Evolutionary conservation across 2,888 invertebrate genomes (phyloP).

Genomic region (Sylvicola fuscatus): DNA sequence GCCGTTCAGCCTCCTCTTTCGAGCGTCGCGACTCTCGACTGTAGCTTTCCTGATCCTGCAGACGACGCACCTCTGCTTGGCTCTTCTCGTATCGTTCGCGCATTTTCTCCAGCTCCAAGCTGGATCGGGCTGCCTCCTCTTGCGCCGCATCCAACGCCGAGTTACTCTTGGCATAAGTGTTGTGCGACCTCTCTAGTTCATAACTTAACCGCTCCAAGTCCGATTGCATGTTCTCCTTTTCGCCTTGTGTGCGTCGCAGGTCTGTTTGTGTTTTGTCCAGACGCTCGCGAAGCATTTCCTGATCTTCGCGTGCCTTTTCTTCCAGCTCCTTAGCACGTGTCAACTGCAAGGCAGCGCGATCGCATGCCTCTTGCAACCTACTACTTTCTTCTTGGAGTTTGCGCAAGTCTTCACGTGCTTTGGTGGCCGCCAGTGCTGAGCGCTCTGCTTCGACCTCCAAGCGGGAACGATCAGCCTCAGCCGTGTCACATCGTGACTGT

Average conservation of each 20-base stretch:
- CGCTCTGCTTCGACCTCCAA: slow-evolving; percentile 73
- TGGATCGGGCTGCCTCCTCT: slow-evolving; percentile 70
- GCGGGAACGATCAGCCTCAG: slow-evolving; percentile 73
- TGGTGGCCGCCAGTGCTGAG: slow-evolving; percentile 53
- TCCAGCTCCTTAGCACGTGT: slow-evolving; percentile 74
- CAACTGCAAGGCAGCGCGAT: slow-evolving; percentile 65
- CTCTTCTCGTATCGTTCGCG: slow-evolving; percentile 78
- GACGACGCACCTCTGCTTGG: slow-evolving; percentile 59
- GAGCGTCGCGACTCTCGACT: slow-evolving; percentile 61
- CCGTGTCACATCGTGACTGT: slow-evolving; percentile 70
- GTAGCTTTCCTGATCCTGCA: slow-evolving; percentile 61
- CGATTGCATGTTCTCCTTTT: slow-evolving; percentile 66
- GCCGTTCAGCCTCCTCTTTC: slow-evolving; percentile 60
- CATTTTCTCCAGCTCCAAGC: slow-evolving; percentile 74
- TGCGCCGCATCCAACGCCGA: slow-evolving; percentile 72
- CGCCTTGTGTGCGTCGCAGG: slow-evolving; percentile 57
- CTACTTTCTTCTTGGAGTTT: slow-evolving; percentile 74
- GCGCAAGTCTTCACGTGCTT: slow-evolving; percentile 66
- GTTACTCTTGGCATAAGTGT: slow-evolving; percentile 67
- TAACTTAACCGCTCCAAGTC: slow-evolving; percentile 71
- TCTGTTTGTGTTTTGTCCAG: slow-evolving; percentile 79
- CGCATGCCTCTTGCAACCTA: slow-evolving; percentile 73
- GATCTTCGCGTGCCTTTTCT: slow-evolving; percentile 76
- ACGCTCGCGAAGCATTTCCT: slow-evolving; percentile 72
- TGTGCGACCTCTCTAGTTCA: slow-evolving; percentile 69